A percentile compares a stretch with the other conserved stretches of the same genome.
Conservation (phyloP, 2,888 invertebrate genomes). For the Latrodectus elegans region DNA sequence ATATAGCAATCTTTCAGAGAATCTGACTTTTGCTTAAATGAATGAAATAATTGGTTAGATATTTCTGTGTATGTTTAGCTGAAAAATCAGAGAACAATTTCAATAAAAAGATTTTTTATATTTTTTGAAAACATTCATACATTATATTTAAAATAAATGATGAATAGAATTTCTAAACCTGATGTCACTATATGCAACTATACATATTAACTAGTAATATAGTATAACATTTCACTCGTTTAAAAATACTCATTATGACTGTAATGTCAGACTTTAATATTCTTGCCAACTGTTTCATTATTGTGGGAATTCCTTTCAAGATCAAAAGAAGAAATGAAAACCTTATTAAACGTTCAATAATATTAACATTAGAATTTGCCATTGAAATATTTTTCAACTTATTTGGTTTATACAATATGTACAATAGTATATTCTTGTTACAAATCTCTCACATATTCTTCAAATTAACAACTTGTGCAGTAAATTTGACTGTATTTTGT, state of each 20-base stretch:
- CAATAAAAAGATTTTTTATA: no score
- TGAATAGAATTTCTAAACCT: no score
- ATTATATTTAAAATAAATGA: no score
- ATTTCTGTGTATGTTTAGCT: no score
- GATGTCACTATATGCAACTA: no score
- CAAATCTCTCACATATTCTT: neutral
- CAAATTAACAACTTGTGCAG: neutral
- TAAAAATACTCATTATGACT: neutral
- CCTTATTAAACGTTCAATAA: neutral
- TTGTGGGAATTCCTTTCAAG: neutral
- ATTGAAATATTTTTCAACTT: neutral
- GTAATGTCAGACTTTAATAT: neutral
- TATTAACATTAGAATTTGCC: neutral
- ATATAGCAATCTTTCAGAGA: no score
- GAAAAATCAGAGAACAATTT: no score
- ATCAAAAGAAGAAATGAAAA: neutral
- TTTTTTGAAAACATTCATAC: no score
- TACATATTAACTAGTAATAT: no score
- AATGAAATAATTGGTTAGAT: no score
- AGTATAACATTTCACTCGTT: no score
- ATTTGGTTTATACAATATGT: neutral
- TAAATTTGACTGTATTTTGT: neutral
- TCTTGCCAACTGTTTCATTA: neutral
- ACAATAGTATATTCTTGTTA: neutral
- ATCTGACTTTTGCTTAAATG: no score